These are phyloP conservation scores for Bombylius major DNA, from an alignment of 2,888 invertebrate genomes.

Conservation along the genomic window DNA sequence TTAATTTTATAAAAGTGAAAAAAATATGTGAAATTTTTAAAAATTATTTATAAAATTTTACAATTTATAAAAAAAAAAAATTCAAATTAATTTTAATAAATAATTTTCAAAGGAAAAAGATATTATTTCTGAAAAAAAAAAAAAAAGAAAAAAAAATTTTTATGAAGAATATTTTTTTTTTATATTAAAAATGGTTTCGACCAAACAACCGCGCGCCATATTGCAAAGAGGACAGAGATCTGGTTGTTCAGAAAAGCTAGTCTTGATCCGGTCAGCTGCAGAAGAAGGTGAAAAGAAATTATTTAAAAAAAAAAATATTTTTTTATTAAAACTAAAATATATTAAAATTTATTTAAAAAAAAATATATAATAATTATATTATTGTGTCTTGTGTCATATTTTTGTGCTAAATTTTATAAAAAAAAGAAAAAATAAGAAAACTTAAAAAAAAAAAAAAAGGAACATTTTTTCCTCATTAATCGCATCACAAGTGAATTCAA, in stretches of 20 bases:
- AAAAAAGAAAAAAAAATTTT: too few relatives aligned
- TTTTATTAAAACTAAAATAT: not conserved
- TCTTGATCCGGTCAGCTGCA: slow-evolving; percentile 46
- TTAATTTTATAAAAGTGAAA: too few relatives aligned
- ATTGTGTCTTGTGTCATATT: not conserved
- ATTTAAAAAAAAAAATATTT: too few relatives aligned
- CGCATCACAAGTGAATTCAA: too few relatives aligned
- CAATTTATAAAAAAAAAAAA: too few relatives aligned
- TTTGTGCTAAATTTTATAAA: slow-evolving; percentile 13
- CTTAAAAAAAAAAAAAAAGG: not conserved
- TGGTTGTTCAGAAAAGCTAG: slow-evolving; percentile 28
- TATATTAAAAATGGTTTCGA: slow-evolving; percentile 17
- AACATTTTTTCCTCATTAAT: not conserved
- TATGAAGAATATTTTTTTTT: too few relatives aligned
- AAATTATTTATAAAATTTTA: too few relatives aligned
- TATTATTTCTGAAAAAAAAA: too few relatives aligned
- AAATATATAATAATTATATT: not conserved
- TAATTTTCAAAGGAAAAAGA: too few relatives aligned
- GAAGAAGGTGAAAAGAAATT: slow-evolving; percentile 32
- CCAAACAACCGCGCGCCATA: slow-evolving; percentile 30
- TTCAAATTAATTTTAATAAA: too few relatives aligned
- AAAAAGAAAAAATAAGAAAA: slow-evolving; percentile 2
- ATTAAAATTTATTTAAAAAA: not conserved
- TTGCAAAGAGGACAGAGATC: slow-evolving; percentile 19
- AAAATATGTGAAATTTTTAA: too few relatives aligned